Percentiles rank a stretch among this genome's conserved stretches.
phyloP scores from a whole-genome alignment of 2,888 invertebrate species.

The Antheraea yamamai region DNA sequence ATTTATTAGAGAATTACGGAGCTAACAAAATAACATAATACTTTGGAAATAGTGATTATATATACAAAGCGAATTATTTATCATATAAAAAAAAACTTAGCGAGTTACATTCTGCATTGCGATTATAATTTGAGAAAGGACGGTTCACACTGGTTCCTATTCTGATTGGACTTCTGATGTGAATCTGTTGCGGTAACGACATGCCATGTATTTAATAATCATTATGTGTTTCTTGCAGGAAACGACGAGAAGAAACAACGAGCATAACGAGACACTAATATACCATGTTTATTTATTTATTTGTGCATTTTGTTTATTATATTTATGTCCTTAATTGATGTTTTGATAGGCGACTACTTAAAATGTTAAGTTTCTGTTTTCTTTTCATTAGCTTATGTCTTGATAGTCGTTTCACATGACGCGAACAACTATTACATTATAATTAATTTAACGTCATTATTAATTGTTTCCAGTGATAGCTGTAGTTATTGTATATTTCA shows the following conservation, averaged over 20 bases:
- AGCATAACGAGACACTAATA: constrained; percentile 42
- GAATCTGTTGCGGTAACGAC: background rate
- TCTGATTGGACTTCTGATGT: background rate
- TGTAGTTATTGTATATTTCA: too few relatives aligned
- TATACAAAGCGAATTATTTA: background rate
- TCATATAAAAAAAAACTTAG: background rate
- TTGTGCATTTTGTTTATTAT: constrained; percentile 64
- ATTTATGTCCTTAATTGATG: constrained; percentile 28
- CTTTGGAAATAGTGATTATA: background rate
- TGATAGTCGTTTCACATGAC: background rate
- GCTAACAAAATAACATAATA: background rate
- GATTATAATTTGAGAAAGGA: background rate
- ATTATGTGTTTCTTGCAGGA: constrained; percentile 55
- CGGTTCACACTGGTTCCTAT: background rate
- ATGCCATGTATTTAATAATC: background rate
- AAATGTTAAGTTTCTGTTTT: constrained; percentile 21
- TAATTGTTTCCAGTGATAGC: too few relatives aligned
- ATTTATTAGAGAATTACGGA: background rate
- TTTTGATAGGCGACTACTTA: background rate
- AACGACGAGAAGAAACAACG: constrained; percentile 43
- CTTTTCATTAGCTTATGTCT: constrained; percentile 9
- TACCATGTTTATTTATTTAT: constrained; percentile 48
- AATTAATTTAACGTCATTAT: background rate
- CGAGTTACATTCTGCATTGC: background rate
- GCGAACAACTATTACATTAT: background rate